Percentiles rank a stretch among this genome's conserved stretches.
Evolutionary conservation across 2,113 vertebrate species (phyloP).

Genomic region (Macquaria ambigua): DNA sequence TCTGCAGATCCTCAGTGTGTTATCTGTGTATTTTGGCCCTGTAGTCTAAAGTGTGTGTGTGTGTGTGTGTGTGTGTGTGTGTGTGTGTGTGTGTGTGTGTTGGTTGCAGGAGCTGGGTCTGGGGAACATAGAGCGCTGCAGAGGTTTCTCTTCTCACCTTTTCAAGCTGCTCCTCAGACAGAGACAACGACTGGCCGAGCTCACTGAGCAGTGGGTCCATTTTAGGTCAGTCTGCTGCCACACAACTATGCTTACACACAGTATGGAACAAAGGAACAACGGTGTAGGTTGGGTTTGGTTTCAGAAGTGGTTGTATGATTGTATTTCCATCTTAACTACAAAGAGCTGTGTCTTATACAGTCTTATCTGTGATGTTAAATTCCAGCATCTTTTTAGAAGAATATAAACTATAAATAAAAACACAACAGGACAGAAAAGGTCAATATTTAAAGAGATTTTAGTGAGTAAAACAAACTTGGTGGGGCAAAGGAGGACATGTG

Average conservation of each 20-base stretch:
- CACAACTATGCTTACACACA: background rate
- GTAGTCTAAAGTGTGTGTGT: background rate
- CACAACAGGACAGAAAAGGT: background rate
- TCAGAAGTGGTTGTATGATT: background rate
- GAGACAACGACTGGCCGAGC: slow-evolving; percentile 85
- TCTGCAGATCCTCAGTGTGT: background rate
- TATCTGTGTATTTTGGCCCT: background rate
- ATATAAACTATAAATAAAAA: background rate
- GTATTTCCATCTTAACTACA: background rate
- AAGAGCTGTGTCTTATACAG: background rate
- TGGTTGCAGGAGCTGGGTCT: slow-evolving; percentile 89
- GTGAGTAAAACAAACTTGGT: background rate
- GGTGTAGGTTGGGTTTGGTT: background rate
- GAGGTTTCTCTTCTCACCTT: slow-evolving; percentile 94
- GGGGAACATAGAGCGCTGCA: slow-evolving; percentile 90
- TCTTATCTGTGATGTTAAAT: background rate
- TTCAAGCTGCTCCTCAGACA: slow-evolving; percentile 91
- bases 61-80: background rate
- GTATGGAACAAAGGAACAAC: background rate
- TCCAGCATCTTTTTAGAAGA: background rate
- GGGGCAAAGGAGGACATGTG: background rate
- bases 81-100: background rate
- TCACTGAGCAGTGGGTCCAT: slow-evolving; percentile 91
- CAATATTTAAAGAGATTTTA: background rate
- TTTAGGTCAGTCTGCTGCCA: slow-evolving; percentile 85